Evolutionary conservation across 1,140 invertebrate species (phyloP).

Genomic region (Drosophila tsacasi): DNA sequence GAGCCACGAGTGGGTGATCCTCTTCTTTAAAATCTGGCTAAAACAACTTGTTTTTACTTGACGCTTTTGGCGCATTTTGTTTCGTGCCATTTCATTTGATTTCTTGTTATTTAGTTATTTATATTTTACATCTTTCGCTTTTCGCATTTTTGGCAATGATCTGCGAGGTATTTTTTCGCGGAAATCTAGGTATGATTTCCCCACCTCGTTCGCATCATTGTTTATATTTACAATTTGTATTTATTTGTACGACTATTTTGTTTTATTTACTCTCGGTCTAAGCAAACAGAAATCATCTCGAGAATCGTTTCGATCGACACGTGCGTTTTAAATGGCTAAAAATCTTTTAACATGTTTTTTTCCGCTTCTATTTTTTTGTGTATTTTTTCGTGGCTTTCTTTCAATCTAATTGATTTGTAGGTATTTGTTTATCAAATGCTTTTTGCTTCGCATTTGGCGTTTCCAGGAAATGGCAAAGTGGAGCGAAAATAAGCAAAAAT

Average conservation of each 20-base stretch:
- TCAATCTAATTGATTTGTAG: constrained; percentile 39
- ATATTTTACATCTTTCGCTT: constrained; percentile 23
- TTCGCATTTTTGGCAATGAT: constrained; percentile 37
- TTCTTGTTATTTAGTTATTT: constrained; percentile 45
- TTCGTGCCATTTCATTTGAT: constrained; percentile 28
- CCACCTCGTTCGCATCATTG: constrained; percentile 1
- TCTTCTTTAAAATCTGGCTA: not conserved
- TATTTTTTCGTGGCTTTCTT: constrained; percentile 13
- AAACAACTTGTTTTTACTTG: constrained; percentile 30
- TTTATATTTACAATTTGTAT: constrained; percentile 47
- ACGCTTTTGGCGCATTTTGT: constrained; percentile 24
- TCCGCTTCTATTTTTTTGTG: not conserved
- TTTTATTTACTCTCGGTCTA: constrained; percentile 30
- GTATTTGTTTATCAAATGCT: constrained; percentile 51
- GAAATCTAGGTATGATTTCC: constrained; percentile 26
- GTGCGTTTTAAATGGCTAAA: constrained; percentile 48
- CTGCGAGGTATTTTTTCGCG: constrained; percentile 31
- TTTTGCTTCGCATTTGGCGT: constrained; percentile 36
- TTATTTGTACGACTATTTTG: constrained; percentile 44
- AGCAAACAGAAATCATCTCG: constrained; percentile 37
- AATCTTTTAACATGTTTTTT: constrained; percentile 38
- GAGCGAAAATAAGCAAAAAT: constrained; percentile 32
- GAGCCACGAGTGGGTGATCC: constrained; percentile 2
- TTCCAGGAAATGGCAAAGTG: constrained; percentile 73
- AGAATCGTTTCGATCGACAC: constrained; percentile 37